Conservation (phyloP, 1,140 invertebrate species). For the Aphis gossypii region DNA sequence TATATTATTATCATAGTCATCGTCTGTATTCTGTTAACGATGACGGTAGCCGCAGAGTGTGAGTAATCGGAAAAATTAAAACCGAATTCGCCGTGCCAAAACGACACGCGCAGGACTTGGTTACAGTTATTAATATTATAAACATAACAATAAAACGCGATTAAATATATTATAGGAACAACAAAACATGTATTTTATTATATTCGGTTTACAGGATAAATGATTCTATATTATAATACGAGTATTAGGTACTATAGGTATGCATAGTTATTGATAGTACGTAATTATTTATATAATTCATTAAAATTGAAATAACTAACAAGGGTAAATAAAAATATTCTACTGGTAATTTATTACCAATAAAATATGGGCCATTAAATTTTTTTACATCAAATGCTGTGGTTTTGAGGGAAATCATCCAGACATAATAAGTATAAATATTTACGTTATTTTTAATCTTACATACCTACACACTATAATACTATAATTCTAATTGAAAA, state of each 20-base stretch:
- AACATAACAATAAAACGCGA: neutral
- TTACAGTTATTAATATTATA: neutral
- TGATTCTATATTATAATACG: neutral
- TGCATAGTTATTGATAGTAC: neutral
- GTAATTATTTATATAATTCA: neutral
- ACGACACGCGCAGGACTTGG: neutral
- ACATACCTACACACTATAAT: neutral
- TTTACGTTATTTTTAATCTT: constrained; percentile 14
- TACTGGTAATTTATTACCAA: neutral
- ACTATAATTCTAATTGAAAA: neutral
- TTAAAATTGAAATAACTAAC: neutral
- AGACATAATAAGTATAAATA: neutral
- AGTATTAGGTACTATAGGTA: neutral
- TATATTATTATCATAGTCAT: neutral
- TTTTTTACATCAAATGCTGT: neutral
- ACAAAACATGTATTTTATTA: constrained; percentile 35
- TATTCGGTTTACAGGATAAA: neutral
- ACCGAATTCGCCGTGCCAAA: neutral
- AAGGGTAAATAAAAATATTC: neutral
- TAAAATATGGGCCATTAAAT: neutral
- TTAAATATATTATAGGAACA: constrained; percentile 45
- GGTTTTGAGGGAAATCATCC: neutral
- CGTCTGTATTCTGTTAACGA: neutral
- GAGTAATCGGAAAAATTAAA: neutral
- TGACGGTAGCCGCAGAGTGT: neutral